Evolutionary conservation across 2,888 invertebrate genomes (phyloP).

Genomic region (Lithosia quadra): DNA sequence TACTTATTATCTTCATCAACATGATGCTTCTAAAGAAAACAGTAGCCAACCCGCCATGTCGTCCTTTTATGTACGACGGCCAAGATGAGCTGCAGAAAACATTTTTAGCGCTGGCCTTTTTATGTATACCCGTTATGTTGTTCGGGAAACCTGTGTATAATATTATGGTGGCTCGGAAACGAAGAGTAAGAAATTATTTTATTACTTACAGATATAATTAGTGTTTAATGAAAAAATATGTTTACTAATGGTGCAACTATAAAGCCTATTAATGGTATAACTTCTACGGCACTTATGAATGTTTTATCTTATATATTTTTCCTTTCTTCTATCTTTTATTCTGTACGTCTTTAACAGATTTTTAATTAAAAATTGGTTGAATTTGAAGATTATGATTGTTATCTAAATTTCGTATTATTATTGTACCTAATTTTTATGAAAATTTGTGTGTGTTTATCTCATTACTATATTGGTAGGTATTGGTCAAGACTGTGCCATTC

Average conservation of each 20-base stretch:
- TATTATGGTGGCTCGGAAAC: constrained; percentile 77
- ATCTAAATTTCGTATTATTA: background rate
- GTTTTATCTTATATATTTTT: background rate
- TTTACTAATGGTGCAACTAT: no score
- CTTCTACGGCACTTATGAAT: background rate
- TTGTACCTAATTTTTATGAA: background rate
- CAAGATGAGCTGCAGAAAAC: constrained; percentile 88
- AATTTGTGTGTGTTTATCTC: background rate
- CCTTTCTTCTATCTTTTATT: no score
- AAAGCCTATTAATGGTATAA: no score
- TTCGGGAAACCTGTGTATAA: constrained; percentile 92
- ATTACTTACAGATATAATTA: no score
- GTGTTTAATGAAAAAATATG: no score
- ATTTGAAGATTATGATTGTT: background rate
- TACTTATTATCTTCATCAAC: constrained; percentile 93
- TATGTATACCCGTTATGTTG: constrained; percentile 93
- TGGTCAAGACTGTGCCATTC: no score
- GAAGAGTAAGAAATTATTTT: constrained; percentile 59
- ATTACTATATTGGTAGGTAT: background rate
- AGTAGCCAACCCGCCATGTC: constrained; percentile 77
- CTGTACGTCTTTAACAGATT: no score
- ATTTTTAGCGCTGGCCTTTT: constrained; percentile 88
- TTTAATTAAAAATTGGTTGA: no score
- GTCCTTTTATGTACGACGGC: constrained; percentile 87
- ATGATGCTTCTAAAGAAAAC: constrained; percentile 90